Percentiles rank a stretch among this genome's conserved stretches.
Conservation (phyloP, 2,797 vertebrate genomes). For the Girardinus metallicus region DNA sequence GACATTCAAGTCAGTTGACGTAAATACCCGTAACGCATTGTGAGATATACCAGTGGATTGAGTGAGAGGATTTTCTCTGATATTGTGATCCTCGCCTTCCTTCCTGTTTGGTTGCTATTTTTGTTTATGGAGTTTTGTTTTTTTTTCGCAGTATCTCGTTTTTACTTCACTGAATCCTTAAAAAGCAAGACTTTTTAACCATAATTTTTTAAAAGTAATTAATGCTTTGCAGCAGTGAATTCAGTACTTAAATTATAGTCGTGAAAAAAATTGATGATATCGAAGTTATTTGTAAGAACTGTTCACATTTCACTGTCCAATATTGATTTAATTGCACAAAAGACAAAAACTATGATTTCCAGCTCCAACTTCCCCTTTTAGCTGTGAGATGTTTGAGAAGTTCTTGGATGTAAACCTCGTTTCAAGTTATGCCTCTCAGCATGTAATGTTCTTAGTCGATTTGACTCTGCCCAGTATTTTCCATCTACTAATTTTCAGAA, state of each 20-base stretch:
- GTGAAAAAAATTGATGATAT: neutral
- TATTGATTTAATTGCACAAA: neutral
- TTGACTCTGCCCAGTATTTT: neutral
- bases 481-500: neutral
- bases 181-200: neutral
- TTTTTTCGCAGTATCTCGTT: neutral
- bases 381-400: neutral
- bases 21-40: neutral
- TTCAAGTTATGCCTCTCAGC: neutral
- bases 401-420: neutral
- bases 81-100: neutral
- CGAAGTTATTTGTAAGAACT: neutral
- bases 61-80: neutral
- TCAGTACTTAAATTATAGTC: neutral
- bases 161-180: neutral
- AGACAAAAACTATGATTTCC: neutral
- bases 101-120: neutral
- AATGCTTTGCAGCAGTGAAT: neutral
- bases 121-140: neutral
- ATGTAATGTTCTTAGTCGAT: too few species aligned
- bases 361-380: neutral
- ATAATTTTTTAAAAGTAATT: neutral
- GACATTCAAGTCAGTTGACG: constrained; percentile 1
- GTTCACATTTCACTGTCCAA: neutral
- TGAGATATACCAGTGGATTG: neutral